These are phyloP conservation scores for Danionella cerebrum DNA, from an alignment of 2,113 vertebrate species.

Conservation along the genomic window DNA sequence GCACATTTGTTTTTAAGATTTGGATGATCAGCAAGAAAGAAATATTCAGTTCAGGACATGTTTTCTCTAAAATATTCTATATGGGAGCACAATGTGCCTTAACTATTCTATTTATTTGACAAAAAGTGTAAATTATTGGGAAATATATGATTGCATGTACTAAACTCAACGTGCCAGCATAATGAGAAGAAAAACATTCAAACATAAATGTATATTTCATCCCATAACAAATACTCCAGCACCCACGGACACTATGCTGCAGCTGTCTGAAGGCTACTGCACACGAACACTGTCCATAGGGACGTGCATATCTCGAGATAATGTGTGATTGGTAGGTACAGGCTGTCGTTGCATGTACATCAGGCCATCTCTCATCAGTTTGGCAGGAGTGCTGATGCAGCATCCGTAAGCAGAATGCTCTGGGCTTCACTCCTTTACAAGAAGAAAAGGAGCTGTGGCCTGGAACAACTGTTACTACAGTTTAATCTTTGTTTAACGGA, in stretches of 20 bases:
- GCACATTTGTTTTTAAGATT: too few species aligned
- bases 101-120: too few species aligned
- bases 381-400: slow-evolving; percentile 24
- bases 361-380: slow-evolving; percentile 31
- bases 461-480: neutral
- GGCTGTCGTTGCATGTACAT: slow-evolving; percentile 32
- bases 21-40: too few species aligned
- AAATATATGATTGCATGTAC: too few species aligned
- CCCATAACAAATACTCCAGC: neutral
- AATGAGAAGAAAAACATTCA: too few species aligned
- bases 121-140: too few species aligned
- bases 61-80: too few species aligned
- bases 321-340: slow-evolving; percentile 20
- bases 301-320: slow-evolving; percentile 25
- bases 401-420: slow-evolving; percentile 16
- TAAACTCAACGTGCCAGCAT: too few species aligned
- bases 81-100: too few species aligned
- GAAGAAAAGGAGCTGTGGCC: neutral
- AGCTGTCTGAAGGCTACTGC: neutral
- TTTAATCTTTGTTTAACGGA: too few species aligned
- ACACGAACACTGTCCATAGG: neutral
- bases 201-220: neutral
- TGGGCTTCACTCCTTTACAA: neutral
- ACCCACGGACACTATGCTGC: neutral
- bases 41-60: too few species aligned